Conservation (phyloP, 2,888 invertebrate species). For the Subacronicta megacephala region DNA sequence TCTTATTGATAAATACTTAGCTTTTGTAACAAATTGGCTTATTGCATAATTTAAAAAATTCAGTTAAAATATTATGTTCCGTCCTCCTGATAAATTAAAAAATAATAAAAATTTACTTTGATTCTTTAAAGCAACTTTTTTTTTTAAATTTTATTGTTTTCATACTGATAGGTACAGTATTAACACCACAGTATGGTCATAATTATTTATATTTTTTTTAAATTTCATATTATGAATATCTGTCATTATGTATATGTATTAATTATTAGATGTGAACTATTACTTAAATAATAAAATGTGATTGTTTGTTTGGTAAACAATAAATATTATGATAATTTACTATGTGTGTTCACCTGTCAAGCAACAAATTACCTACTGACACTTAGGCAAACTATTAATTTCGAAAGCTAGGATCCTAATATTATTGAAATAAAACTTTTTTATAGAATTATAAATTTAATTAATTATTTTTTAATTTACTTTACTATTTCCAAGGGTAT, state of each 20-base stretch:
- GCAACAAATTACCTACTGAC: neutral
- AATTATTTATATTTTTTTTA: conserved; percentile 46
- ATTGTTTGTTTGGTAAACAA: conserved; percentile 79
- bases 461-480: too few species aligned
- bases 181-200: conserved; percentile 26
- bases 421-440: too few species aligned
- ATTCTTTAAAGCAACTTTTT: too few species aligned
- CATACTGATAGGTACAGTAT: conserved; percentile 32
- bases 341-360: conserved; percentile 27
- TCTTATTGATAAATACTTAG: conserved; percentile 58
- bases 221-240: conserved; percentile 63
- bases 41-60: conserved; percentile 50
- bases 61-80: conserved; percentile 54
- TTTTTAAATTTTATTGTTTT: too few species aligned
- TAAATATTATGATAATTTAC: conserved; percentile 71
- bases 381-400: neutral
- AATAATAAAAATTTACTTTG: conserved; percentile 52
- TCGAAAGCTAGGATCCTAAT: too few species aligned
- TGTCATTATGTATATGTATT: conserved; percentile 62
- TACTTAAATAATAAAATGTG: conserved; percentile 68
- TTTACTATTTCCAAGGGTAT: too few species aligned
- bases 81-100: conserved; percentile 64
- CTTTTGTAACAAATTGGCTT: conserved; percentile 72
- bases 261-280: conserved; percentile 67
- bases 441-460: too few species aligned